Conservation (phyloP, 2,113 vertebrate species). For the Calyptommatus sinebrachiatus region DNA sequence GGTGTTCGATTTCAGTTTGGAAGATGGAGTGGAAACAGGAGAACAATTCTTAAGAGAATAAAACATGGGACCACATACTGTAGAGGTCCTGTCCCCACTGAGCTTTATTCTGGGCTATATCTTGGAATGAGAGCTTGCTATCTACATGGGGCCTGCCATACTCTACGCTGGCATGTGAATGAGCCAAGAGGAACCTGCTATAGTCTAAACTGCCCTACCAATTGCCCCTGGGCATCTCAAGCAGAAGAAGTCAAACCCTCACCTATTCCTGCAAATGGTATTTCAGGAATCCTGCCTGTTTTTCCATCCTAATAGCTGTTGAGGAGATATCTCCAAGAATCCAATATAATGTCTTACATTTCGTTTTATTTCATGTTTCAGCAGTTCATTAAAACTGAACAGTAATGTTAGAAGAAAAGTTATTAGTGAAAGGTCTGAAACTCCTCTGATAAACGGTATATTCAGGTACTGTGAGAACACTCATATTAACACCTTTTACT, state of each 20-base stretch:
- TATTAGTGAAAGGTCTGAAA: neutral
- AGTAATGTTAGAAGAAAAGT: conserved; percentile 15
- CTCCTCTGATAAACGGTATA: neutral
- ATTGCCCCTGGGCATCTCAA: no score
- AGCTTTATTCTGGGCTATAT: no score
- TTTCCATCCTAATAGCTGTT: no score
- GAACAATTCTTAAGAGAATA: neutral
- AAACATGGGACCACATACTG: neutral
- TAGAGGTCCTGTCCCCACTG: no score
- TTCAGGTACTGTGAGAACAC: conserved; percentile 6
- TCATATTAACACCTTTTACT: neutral
- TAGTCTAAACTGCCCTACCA: no score
- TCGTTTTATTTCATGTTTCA: neutral
- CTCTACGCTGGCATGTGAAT: no score
- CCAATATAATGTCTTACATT: conserved; percentile 30
- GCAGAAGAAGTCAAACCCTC: no score
- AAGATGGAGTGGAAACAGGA: neutral
- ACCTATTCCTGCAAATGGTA: neutral
- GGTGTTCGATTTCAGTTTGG: neutral
- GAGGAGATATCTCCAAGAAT: neutral
- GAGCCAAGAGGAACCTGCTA: no score
- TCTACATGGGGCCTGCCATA: no score
- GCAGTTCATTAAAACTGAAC: conserved; percentile 22
- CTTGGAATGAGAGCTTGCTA: no score
- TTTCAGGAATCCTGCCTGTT: neutral